phyloP scores from a whole-genome alignment of 2,888 invertebrate genomes.

The Emmelina monodactyla region DNA sequence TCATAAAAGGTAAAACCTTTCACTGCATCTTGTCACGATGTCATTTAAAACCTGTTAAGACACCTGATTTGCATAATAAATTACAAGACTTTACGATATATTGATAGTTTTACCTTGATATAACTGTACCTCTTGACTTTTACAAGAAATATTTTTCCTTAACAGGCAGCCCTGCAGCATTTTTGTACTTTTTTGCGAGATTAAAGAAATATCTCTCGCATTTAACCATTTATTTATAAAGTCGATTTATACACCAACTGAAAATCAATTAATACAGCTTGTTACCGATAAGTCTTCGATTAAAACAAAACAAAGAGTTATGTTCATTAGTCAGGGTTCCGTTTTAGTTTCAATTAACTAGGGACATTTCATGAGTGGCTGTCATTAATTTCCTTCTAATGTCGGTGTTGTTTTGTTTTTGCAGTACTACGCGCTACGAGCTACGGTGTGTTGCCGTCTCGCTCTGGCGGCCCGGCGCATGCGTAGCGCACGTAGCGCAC shows the following conservation, averaged over 20 bases:
- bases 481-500: conserved; percentile 29
- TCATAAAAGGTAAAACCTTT: conserved; percentile 8
- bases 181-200: background rate
- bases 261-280: background rate
- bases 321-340: background rate
- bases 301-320: no score
- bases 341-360: conserved; percentile 23
- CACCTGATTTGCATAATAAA: conserved; percentile 25
- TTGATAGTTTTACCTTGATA: conserved; percentile 1
- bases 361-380: conserved; percentile 19
- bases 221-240: no score
- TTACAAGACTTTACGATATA: conserved; percentile 18
- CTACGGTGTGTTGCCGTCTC: conserved; percentile 2
- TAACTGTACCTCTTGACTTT: background rate
- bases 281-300: background rate
- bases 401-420: conserved; percentile 19
- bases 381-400: conserved; percentile 22
- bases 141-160: no score
- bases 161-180: no score
- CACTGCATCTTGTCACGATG: background rate
- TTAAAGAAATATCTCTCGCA: background rate
- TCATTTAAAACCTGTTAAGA: conserved; percentile 13
- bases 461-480: conserved; percentile 36
- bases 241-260: no score
- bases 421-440: conserved; percentile 23